Evolutionary conservation across 2,113 vertebrate genomes (phyloP).

Genomic region (Recurvirostra avosetta): DNA sequence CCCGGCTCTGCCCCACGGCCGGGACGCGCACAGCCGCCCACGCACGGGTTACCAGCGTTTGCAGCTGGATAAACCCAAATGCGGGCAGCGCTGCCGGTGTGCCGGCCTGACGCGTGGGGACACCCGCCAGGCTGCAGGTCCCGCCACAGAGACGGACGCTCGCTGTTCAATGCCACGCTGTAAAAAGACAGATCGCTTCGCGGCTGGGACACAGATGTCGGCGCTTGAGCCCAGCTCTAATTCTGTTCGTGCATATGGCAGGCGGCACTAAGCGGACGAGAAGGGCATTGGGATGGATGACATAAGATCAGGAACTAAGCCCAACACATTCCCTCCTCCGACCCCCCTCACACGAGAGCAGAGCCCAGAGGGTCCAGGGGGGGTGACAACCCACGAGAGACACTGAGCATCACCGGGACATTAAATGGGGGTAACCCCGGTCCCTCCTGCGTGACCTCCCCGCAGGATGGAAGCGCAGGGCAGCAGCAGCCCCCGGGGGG

Average conservation of each 20-base stretch:
- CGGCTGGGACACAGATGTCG: neutral
- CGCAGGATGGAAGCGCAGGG: neutral
- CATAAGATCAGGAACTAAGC: neutral
- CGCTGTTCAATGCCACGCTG: accelerated
- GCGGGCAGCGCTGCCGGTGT: neutral
- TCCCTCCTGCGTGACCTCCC: neutral
- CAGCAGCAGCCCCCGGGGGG: neutral
- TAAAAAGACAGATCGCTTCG: neutral
- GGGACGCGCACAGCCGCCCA: neutral
- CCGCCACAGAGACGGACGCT: neutral
- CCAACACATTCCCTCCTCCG: neutral
- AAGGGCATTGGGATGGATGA: neutral
- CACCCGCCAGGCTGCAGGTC: neutral
- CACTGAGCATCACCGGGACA: accelerated
- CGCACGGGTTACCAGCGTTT: neutral
- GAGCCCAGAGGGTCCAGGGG: neutral
- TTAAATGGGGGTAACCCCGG: accelerated
- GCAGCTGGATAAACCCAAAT: accelerated
- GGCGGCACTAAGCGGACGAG: neutral
- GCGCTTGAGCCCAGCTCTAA: neutral
- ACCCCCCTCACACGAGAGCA: neutral
- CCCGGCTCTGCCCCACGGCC: neutral
- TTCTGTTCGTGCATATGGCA: neutral
- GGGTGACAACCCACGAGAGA: neutral
- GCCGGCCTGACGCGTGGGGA: too few species aligned